A percentile compares a stretch with the other conserved stretches of the same genome.
phyloP scores from a whole-genome alignment of 2,888 invertebrate species.

The Elegia similella region DNA sequence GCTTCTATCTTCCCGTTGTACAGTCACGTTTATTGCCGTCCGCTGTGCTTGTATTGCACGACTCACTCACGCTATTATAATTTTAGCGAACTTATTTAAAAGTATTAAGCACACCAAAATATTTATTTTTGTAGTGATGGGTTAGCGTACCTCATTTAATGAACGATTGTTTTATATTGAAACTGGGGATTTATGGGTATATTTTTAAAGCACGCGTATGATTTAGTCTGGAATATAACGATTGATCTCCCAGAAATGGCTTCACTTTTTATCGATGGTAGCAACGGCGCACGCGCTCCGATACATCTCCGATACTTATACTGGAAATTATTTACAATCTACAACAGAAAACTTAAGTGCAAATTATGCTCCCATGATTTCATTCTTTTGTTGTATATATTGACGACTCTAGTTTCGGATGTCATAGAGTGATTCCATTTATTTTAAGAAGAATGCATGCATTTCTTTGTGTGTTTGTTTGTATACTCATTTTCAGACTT shows the following conservation, averaged over 20 bases:
- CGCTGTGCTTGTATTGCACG: constrained; percentile 33
- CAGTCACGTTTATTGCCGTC: constrained; percentile 33
- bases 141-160: constrained; percentile 45
- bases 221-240: neutral
- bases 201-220: neutral
- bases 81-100: constrained; percentile 55
- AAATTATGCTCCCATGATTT: constrained; percentile 18
- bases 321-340: constrained; percentile 25
- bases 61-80: constrained; percentile 37
- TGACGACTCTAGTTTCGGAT: constrained; percentile 67
- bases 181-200: constrained; percentile 9
- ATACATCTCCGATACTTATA: neutral
- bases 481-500: constrained; percentile 73
- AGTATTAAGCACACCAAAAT: constrained; percentile 77
- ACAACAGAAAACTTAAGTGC: constrained; percentile 24
- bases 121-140: constrained; percentile 61
- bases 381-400: constrained; percentile 61
- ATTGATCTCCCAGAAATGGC: constrained; percentile 38
- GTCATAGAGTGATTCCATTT: constrained; percentile 79
- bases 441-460: constrained; percentile 79
- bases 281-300: neutral
- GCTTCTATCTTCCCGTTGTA: constrained; percentile 5
- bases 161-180: constrained; percentile 29
- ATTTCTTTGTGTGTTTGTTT: constrained; percentile 79
- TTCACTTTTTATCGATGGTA: neutral